Conservation (phyloP, 2,113 vertebrate genomes). For the Narcine bancroftii region DNA sequence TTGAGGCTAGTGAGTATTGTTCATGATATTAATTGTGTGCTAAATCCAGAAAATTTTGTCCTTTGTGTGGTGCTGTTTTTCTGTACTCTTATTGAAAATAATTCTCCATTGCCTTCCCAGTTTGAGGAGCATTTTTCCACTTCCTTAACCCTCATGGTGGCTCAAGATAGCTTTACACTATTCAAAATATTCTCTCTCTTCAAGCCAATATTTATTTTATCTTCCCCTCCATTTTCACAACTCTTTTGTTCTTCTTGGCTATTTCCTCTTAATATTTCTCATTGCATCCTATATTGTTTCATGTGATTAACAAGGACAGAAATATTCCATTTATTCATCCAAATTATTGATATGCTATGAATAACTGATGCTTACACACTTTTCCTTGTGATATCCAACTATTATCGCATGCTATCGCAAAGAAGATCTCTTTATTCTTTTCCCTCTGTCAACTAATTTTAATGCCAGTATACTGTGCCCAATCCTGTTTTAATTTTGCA, state of each 20-base stretch:
- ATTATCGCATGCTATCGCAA: too few relatives aligned
- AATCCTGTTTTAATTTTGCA: too few relatives aligned
- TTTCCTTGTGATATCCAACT: too few relatives aligned
- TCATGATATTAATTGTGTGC: neutral
- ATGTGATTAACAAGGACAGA: too few relatives aligned
- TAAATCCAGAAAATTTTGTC: neutral
- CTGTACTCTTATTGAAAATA: neutral
- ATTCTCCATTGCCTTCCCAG: neutral
- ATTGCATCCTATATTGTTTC: too few relatives aligned
- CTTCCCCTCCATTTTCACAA: neutral
- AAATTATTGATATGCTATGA: too few relatives aligned
- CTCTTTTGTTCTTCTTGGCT: too few relatives aligned
- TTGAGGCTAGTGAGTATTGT: slow-evolving; percentile 87
- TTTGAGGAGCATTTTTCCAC: neutral
- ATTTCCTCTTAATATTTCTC: neutral
- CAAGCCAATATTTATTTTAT: neutral
- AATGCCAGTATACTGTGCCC: too few relatives aligned
- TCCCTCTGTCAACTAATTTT: too few relatives aligned
- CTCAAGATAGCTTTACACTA: neutral
- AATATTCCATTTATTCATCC: too few relatives aligned
- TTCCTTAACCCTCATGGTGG: neutral
- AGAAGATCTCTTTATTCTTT: too few relatives aligned
- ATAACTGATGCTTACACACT: too few relatives aligned
- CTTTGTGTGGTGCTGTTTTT: neutral
- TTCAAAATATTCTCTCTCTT: neutral